Evolutionary conservation across 2,113 vertebrate genomes (phyloP).

Genomic region (Barnardius zonarius): DNA sequence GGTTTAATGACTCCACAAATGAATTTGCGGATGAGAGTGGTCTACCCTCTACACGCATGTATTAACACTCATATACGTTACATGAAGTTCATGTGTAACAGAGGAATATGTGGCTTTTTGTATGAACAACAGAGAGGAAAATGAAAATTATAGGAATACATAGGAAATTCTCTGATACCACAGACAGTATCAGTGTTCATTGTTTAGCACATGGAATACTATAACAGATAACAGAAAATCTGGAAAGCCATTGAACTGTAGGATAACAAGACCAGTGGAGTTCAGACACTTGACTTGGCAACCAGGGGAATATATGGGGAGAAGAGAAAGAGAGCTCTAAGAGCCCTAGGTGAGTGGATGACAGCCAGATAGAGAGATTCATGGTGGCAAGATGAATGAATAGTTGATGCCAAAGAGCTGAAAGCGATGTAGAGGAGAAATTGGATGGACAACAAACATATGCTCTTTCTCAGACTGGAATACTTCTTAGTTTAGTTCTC

Average conservation of each 20-base stretch:
- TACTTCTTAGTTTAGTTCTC: neutral
- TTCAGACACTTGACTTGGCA: neutral
- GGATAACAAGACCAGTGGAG: neutral
- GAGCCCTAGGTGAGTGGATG: neutral
- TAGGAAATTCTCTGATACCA: neutral
- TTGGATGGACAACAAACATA: neutral
- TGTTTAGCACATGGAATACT: neutral
- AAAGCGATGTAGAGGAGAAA: neutral
- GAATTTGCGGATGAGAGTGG: neutral
- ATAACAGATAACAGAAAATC: neutral
- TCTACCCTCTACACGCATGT: neutral
- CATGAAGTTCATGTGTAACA: neutral
- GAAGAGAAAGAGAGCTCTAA: neutral
- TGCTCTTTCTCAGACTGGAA: neutral
- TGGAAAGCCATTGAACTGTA: neutral
- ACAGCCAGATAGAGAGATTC: neutral
- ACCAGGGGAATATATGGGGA: neutral
- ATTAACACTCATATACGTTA: neutral
- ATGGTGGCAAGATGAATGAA: neutral
- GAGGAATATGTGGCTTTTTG: neutral
- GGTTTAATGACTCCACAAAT: neutral
- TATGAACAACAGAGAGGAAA: neutral
- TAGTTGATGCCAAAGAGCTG: neutral
- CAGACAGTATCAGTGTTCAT: neutral
- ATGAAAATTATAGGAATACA: neutral